Conservation (phyloP, 1,140 invertebrate species). For the Temnothorax curvispinosus region DNA sequence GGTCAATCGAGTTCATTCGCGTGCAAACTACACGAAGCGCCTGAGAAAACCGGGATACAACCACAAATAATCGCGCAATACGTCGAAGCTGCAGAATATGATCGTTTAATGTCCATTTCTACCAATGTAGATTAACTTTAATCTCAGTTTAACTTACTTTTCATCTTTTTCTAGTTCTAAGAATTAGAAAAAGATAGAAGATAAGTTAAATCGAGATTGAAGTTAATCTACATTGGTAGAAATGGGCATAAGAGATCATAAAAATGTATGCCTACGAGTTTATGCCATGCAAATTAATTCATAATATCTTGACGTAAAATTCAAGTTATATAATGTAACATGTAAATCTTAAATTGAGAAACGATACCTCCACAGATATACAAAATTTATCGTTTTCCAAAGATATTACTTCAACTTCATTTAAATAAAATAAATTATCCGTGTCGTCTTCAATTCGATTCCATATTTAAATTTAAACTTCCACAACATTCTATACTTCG, state of each 20-base stretch:
- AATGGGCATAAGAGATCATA: not conserved
- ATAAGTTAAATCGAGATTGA: too few relatives aligned
- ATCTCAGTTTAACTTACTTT: too few relatives aligned
- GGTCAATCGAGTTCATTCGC: slow-evolving; percentile 38
- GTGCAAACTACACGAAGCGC: not conserved
- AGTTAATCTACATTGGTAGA: too few relatives aligned
- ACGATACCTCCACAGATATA: too few relatives aligned
- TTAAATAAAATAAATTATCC: not conserved
- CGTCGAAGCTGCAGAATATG: not conserved
- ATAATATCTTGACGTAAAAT: not conserved
- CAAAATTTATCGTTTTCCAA: not conserved
- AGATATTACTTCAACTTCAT: not conserved
- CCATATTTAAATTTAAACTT: not conserved
- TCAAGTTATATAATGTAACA: not conserved
- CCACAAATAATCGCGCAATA: not conserved
- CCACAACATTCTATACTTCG: not conserved
- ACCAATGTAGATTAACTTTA: too few relatives aligned
- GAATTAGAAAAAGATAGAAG: too few relatives aligned
- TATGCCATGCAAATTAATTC: not conserved
- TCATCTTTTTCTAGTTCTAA: too few relatives aligned
- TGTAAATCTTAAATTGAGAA: not conserved
- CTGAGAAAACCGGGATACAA: not conserved
- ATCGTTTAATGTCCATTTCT: not conserved
- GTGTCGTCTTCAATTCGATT: not conserved
- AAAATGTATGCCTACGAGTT: not conserved